Evolutionary conservation across 2,888 invertebrate species (phyloP).

Genomic region (Scaptomyza cyrtandrae): DNA sequence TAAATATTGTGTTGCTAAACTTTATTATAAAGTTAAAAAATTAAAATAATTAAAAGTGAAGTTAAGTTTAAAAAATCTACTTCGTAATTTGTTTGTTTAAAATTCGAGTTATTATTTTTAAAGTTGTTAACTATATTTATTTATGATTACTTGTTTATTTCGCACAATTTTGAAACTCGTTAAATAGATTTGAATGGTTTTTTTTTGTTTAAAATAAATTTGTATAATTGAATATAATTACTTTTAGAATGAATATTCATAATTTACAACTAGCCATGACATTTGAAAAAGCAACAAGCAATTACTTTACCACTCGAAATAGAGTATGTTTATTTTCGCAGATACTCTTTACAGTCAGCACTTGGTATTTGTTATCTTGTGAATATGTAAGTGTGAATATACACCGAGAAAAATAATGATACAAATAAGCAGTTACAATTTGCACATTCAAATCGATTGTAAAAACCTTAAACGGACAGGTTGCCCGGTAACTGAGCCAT

Average conservation of each 20-base stretch:
- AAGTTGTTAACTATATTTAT: not conserved
- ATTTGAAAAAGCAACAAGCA: constrained; percentile 16
- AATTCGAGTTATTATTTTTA: no score
- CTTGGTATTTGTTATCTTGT: not conserved
- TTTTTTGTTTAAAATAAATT: not conserved
- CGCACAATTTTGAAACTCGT: constrained; percentile 13
- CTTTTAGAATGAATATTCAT: not conserved
- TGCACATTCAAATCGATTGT: constrained; percentile 46
- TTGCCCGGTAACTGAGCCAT: constrained; percentile 40
- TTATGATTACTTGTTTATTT: constrained; percentile 9
- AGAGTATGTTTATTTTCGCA: constrained; percentile 2
- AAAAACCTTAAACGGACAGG: constrained; percentile 23
- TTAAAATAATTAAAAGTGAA: no score
- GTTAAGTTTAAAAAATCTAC: no score
- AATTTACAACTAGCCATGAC: constrained; percentile 16
- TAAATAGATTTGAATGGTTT: not conserved
- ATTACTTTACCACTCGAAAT: constrained; percentile 22
- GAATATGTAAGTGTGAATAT: not conserved
- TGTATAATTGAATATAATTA: constrained; percentile 37
- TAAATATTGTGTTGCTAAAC: no score
- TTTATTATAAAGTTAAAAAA: no score
- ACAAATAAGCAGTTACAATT: constrained; percentile 5
- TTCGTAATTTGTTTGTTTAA: no score
- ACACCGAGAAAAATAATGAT: not conserved
- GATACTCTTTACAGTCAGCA: constrained; percentile 10